These are phyloP conservation scores for Epicampocera succincta DNA, from an alignment of 2,888 invertebrate genomes.

Conservation along the genomic window DNA sequence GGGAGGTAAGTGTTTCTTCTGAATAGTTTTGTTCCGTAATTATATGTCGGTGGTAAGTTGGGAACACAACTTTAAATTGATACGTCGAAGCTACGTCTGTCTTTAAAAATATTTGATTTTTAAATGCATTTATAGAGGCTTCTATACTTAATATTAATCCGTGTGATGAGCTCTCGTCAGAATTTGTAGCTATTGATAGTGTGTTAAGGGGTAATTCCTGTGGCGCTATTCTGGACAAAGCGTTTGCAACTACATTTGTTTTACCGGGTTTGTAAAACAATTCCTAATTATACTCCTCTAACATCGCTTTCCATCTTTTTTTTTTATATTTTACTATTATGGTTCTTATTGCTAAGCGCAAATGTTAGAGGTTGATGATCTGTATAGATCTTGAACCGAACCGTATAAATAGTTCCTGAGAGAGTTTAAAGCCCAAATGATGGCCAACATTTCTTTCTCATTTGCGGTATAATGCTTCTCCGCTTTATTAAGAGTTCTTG, in stretches of 20 bases:
- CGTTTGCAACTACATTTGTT: constrained; percentile 49
- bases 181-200: constrained; percentile 12
- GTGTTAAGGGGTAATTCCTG: background rate
- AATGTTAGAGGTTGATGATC: too few relatives aligned
- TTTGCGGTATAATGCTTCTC: constrained; percentile 52
- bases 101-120: constrained; percentile 38
- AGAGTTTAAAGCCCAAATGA: constrained; percentile 10
- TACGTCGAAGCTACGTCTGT: background rate
- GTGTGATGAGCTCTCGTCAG: background rate
- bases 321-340: too few relatives aligned
- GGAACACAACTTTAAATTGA: too few relatives aligned
- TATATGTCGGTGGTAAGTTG: background rate
- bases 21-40: background rate
- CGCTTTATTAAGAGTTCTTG: constrained; percentile 45
- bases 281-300: constrained; percentile 31
- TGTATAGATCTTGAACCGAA: too few relatives aligned
- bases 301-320: constrained; percentile 23
- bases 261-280: constrained; percentile 1
- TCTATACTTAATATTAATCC: constrained; percentile 4
- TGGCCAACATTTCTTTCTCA: constrained; percentile 42
- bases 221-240: constrained; percentile 40
- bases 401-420: constrained; percentile 45
- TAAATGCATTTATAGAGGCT: constrained; percentile 10
- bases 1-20: background rate
- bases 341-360: too few relatives aligned